Percentiles rank a stretch among this genome's conserved stretches.
Evolutionary conservation across 64 coral and sea anemone genomes (phyloP).

Genomic region (Stichodactyla mertensii): DNA sequence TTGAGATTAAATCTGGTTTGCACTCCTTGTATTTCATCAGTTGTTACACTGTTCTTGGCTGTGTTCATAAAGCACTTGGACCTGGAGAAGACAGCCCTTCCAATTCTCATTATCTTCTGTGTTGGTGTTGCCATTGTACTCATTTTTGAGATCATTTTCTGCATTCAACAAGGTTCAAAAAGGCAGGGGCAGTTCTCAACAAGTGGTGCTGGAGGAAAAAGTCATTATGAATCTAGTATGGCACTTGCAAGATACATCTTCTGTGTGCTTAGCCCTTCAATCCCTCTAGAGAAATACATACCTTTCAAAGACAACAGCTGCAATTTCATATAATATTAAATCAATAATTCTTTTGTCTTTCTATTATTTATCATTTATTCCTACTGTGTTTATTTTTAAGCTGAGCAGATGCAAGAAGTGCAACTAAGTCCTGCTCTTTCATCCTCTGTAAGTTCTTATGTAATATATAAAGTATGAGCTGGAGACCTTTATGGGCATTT

Average conservation of each 20-base stretch:
- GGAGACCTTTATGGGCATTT: too few species aligned
- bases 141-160: constrained; percentile 4
- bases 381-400: background rate
- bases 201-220: background rate
- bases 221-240: background rate
- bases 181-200: background rate
- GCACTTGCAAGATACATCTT: background rate
- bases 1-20: background rate
- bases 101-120: constrained; percentile 30
- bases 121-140: constrained; percentile 34
- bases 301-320: too few species aligned
- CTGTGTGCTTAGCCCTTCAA: too few species aligned
- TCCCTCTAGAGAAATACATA: too few species aligned
- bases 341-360: background rate
- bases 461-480: too few species aligned
- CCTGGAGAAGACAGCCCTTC: constrained; percentile 8
- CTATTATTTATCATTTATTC: background rate
- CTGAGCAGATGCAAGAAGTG: background rate
- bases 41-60: constrained; percentile 39
- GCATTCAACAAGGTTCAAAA: background rate
- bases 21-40: background rate
- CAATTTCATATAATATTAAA: background rate
- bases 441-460: background rate
- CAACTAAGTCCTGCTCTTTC: background rate
- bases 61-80: constrained; percentile 1